These are phyloP conservation scores for Hydrochoerus hydrochaeris DNA, from an alignment of 2,113 vertebrate species.

Conservation along the genomic window DNA sequence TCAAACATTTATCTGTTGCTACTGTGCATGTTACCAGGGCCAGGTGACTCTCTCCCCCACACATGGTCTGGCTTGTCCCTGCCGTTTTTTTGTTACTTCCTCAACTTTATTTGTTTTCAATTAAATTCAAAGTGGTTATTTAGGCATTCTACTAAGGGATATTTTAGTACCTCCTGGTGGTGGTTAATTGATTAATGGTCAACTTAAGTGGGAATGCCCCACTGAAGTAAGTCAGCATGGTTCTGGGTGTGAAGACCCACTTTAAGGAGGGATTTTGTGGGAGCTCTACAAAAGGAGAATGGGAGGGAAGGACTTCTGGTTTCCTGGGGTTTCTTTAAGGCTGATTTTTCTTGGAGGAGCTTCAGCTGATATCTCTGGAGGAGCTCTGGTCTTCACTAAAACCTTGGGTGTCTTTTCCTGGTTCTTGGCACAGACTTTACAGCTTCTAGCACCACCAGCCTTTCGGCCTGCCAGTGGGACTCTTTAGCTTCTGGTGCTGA, in stretches of 20 bases:
- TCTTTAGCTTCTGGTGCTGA: background rate
- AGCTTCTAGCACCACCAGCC: background rate
- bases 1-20: background rate
- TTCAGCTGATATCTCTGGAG: background rate
- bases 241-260: background rate
- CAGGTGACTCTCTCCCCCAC: background rate
- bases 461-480: background rate
- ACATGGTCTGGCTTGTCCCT: background rate
- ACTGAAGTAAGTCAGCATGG: background rate
- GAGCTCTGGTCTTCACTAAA: background rate
- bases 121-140: conserved; percentile 5
- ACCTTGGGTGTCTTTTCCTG: background rate
- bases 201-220: background rate
- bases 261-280: background rate
- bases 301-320: background rate
- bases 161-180: background rate
- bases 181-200: background rate
- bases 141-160: background rate
- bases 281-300: background rate
- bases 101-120: background rate
- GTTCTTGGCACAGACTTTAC: background rate
- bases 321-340: background rate
- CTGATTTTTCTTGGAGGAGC: background rate
- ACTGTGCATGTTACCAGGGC: rapidly evolving
- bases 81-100: background rate